These are phyloP conservation scores for Natrix natrix DNA, from an alignment of 2,797 vertebrate genomes.

Conservation along the genomic window DNA sequence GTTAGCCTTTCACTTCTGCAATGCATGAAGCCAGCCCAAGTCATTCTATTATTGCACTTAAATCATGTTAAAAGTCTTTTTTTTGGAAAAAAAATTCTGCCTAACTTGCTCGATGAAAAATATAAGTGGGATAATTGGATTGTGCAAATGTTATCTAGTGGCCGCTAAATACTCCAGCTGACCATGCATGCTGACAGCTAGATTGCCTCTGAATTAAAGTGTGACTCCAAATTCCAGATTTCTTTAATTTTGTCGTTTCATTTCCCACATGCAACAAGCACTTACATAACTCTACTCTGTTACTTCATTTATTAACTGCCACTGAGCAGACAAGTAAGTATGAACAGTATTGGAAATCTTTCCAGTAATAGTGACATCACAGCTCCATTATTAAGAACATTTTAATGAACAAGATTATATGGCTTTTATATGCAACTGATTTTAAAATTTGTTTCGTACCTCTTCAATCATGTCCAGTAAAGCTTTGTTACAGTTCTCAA, in stretches of 20 bases:
- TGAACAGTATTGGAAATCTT: background rate
- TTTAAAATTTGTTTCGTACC: constrained; percentile 73
- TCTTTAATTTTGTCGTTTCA: background rate
- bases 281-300: background rate
- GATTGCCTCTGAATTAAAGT: background rate
- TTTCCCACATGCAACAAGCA: background rate
- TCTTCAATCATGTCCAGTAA: constrained; percentile 93
- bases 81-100: background rate
- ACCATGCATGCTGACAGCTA: background rate
- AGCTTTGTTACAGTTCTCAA: constrained; percentile 95
- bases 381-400: constrained; percentile 1
- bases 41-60: background rate
- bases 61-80: background rate
- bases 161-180: background rate
- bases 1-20: background rate
- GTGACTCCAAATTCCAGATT: background rate
- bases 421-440: background rate
- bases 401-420: background rate
- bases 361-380: background rate
- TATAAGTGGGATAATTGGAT: background rate
- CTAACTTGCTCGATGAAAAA: background rate
- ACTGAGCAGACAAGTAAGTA: background rate
- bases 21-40: background rate
- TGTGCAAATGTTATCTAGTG: background rate
- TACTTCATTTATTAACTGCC: background rate